Conservation (phyloP, 2,113 vertebrate genomes). For the Zootoca vivipara region DNA sequence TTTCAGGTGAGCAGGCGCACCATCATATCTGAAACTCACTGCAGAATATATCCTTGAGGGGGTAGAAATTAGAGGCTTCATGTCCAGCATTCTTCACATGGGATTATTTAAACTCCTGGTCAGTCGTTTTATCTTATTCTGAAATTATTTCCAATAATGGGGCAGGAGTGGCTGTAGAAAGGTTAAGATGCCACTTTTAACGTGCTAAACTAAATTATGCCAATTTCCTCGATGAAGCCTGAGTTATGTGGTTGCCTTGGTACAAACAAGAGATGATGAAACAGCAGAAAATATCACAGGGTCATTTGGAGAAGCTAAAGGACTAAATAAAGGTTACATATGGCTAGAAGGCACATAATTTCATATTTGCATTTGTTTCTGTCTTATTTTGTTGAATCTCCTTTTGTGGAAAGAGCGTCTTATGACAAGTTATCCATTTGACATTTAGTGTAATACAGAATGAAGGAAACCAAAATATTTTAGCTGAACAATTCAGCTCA, state of each 20-base stretch:
- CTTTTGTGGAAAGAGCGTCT: not conserved
- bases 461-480: not conserved
- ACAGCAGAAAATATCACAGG: not conserved
- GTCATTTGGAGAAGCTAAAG: not conserved
- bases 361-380: not conserved
- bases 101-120: not conserved
- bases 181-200: not conserved
- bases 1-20: not conserved
- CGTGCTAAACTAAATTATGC: not conserved
- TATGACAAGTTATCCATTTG: conserved; percentile 2
- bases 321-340: not conserved
- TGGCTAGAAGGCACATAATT: not conserved
- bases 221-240: not conserved
- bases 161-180: not conserved
- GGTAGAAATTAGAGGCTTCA: not conserved
- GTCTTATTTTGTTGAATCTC: not conserved
- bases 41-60: not conserved
- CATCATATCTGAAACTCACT: too few relatives aligned
- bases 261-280: not conserved
- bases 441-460: not conserved
- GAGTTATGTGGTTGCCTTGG: not conserved
- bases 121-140: not conserved
- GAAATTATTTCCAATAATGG: not conserved
- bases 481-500: not conserved
- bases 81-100: not conserved